Percentiles rank a stretch among this genome's conserved stretches.
Evolutionary conservation across 2,113 vertebrate genomes (phyloP).

Genomic region (Gymnorhina tibicen): DNA sequence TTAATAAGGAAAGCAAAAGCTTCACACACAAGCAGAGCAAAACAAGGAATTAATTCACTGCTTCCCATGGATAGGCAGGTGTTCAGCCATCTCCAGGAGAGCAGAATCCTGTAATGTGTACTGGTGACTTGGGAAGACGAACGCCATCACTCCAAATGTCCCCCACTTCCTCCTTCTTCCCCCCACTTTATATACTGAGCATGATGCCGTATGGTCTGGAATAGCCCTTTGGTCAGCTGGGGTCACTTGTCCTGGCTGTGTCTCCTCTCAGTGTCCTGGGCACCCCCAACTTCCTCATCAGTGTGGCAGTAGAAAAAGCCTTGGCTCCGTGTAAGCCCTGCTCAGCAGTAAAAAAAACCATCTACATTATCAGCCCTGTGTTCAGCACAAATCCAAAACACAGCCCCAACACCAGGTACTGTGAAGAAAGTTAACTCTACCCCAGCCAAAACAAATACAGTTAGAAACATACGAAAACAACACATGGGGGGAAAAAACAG

Average conservation of each 20-base stretch:
- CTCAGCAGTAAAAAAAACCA: neutral
- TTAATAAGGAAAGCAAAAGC: neutral
- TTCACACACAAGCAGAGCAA: neutral
- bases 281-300: rapidly evolving
- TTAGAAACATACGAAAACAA: neutral
- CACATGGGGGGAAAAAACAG: rapidly evolving
- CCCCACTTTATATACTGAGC: neutral
- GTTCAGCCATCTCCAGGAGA: neutral
- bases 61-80: neutral
- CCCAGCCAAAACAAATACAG: neutral
- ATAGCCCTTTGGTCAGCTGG: neutral
- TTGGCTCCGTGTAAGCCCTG: neutral
- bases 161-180: neutral
- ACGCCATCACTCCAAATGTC: neutral
- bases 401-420: neutral
- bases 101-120: rapidly evolving
- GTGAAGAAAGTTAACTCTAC: neutral
- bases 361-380: neutral
- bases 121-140: neutral
- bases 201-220: neutral
- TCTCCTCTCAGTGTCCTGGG: rapidly evolving
- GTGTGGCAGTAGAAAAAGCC: rapidly evolving
- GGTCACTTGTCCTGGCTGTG: neutral
- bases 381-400: neutral
- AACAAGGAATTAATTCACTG: neutral